A percentile compares a stretch with the other conserved stretches of the same genome.
Conservation (phyloP, 2,797 vertebrate species). For the Mionectes olivaceus region DNA sequence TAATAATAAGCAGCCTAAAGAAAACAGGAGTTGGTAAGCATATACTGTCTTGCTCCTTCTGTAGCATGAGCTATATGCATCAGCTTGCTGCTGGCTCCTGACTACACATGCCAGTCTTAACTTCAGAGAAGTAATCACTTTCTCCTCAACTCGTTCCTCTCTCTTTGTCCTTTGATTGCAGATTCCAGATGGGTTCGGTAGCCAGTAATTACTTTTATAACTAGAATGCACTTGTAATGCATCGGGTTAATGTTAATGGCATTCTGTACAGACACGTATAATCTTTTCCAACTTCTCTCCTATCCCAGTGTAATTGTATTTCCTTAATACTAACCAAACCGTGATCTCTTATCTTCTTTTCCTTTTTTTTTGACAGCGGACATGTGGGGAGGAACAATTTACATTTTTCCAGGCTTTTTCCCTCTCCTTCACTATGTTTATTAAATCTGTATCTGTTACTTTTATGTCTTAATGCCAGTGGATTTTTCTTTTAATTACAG, state of each 20-base stretch:
- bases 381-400: neutral
- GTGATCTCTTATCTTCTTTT: neutral
- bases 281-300: constrained; percentile 61
- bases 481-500: constrained; percentile 74
- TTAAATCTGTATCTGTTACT: constrained; percentile 63
- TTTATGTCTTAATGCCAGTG: constrained; percentile 54
- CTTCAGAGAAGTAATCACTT: constrained; percentile 69
- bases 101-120: constrained; percentile 45
- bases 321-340: constrained; percentile 51
- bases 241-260: constrained; percentile 77
- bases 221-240: constrained; percentile 70
- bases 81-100: constrained; percentile 25
- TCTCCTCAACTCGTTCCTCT: constrained; percentile 54
- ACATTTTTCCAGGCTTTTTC: neutral
- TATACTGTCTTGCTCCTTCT: constrained; percentile 51
- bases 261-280: constrained; percentile 62
- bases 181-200: constrained; percentile 77
- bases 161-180: constrained; percentile 67
- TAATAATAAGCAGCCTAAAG: constrained; percentile 10
- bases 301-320: constrained; percentile 36
- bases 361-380: neutral
- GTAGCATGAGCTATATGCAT: constrained; percentile 1
- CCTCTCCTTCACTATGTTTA: constrained; percentile 10
- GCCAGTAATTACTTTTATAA: constrained; percentile 80
- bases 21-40: constrained; percentile 25